Conservation (phyloP, 2,113 vertebrate species). For the Tychaedon coryphoeus region DNA sequence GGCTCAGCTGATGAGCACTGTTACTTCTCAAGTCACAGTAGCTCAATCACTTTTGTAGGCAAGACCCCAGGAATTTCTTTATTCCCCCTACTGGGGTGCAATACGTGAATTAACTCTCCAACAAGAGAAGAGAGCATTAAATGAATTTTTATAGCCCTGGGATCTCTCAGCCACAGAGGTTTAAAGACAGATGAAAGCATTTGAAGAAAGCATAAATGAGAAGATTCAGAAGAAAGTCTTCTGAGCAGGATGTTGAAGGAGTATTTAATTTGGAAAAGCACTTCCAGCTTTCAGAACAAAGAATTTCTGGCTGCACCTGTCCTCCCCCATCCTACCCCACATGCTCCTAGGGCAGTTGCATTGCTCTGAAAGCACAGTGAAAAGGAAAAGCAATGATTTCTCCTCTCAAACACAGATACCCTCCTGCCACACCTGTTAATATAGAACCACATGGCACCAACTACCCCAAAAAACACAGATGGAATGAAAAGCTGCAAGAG, state of each 20-base stretch:
- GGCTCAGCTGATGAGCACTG: not conserved
- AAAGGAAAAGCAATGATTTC: not conserved
- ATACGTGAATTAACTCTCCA: not conserved
- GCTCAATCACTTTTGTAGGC: not conserved
- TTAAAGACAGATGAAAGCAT: not conserved
- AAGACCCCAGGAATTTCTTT: not conserved
- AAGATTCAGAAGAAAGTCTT: not conserved
- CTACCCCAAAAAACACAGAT: not conserved
- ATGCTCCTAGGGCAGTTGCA: not conserved
- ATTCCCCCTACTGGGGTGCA: not conserved
- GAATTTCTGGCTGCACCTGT: not conserved
- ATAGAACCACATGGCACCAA: not conserved
- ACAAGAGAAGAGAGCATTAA: not conserved
- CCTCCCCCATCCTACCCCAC: not conserved
- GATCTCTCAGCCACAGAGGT: not conserved
- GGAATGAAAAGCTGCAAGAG: not conserved
- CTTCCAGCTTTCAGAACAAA: not conserved
- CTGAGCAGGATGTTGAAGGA: not conserved
- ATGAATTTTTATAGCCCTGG: not conserved
- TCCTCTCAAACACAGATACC: not conserved
- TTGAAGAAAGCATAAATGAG: not conserved
- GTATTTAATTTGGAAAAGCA: not conserved
- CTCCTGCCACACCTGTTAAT: not conserved
- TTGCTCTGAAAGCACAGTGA: not conserved
- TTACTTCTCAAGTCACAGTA: not conserved